These are phyloP conservation scores for Dicaeum eximium DNA, from an alignment of 2,113 vertebrate species.

Conservation along the genomic window DNA sequence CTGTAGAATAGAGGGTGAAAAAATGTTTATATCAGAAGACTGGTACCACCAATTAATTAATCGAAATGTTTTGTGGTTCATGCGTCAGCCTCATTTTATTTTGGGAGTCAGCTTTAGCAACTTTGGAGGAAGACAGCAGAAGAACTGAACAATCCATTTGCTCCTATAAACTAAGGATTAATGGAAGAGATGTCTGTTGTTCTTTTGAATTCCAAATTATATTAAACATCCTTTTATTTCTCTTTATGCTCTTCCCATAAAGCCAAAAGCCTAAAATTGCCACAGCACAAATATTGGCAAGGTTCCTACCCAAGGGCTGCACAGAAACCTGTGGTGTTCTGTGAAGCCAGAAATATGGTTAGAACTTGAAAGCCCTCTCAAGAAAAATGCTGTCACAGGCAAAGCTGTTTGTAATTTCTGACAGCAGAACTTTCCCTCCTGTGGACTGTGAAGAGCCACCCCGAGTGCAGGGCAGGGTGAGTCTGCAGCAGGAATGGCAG, in stretches of 20 bases:
- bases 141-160: background rate
- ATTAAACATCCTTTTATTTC: background rate
- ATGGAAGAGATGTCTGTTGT: background rate
- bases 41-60: background rate
- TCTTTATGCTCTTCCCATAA: background rate
- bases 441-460: background rate
- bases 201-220: background rate
- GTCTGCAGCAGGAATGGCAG: background rate
- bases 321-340: background rate
- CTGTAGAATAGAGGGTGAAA: background rate
- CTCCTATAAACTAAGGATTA: background rate
- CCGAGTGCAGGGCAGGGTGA: background rate
- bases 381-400: background rate
- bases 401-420: background rate
- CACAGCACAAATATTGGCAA: background rate
- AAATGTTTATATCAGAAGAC: background rate
- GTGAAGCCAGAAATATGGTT: background rate
- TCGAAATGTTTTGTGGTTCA: background rate
- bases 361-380: background rate
- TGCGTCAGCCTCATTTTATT: background rate
- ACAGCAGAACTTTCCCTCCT: background rate
- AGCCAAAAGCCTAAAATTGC: background rate
- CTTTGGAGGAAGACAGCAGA: background rate
- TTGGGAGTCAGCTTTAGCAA: background rate
- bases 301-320: background rate